Percentiles rank a stretch among this genome's conserved stretches.
phyloP scores from a whole-genome alignment of 1,140 invertebrate species.

The Radopholus similis region DNA sequence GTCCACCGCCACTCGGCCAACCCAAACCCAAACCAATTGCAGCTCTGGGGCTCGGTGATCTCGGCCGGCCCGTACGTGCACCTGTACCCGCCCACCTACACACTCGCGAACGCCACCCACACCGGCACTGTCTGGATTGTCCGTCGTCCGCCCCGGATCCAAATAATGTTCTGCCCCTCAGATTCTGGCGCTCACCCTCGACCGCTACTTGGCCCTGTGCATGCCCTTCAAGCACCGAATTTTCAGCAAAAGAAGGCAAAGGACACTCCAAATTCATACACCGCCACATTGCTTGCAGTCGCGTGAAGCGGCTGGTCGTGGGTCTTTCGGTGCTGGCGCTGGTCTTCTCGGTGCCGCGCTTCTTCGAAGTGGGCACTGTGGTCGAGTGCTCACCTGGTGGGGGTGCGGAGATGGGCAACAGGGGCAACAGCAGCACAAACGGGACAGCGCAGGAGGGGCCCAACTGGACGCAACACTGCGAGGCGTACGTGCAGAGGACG shows the following conservation, averaged over 20 bases:
- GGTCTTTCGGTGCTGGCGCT: constrained; percentile 46
- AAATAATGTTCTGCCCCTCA: constrained; percentile 8
- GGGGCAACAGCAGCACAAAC: background rate
- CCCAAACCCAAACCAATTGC: background rate
- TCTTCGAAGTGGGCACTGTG: constrained; percentile 50
- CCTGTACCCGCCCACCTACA: constrained; percentile 54
- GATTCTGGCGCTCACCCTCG: constrained; percentile 51
- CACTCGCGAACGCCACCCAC: constrained; percentile 54
- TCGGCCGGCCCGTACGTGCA: constrained; percentile 42
- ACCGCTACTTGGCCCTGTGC: constrained; percentile 54
- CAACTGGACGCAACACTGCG: no score
- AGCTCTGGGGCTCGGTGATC: constrained; percentile 45
- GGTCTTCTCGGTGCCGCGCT: constrained; percentile 50
- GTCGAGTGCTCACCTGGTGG: constrained; percentile 27
- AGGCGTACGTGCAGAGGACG: constrained; percentile 26
- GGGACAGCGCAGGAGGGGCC: no score
- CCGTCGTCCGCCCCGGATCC: background rate
- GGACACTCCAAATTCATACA: background rate
- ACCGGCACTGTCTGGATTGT: constrained; percentile 56
- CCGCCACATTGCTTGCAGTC: constrained; percentile 36
- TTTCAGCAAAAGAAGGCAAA: constrained; percentile 53
- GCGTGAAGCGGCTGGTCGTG: constrained; percentile 51
- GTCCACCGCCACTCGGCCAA: no score
- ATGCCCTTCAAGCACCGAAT: constrained; percentile 50
- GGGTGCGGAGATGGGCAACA: no score